Evolutionary conservation across 2,113 vertebrate species (phyloP), one percentile per base, ranked within the genome.

Genomic region (Ardeotis arabs): DNA sequence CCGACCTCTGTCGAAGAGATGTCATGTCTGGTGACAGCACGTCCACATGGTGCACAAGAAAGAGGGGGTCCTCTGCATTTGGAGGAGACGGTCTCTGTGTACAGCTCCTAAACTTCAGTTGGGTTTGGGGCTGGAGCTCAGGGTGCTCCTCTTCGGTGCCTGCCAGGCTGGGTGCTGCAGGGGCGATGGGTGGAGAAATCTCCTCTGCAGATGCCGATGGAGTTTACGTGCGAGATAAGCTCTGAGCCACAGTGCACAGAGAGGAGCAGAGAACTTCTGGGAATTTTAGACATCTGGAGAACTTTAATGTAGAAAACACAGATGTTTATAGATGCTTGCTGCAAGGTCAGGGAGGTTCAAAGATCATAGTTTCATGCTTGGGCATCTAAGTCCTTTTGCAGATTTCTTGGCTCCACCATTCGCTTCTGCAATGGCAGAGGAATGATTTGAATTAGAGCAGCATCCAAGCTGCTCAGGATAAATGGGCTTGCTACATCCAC

Each of bases 261-360:
- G 82, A 83, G 39, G 7, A 72, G 64, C 70, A 67, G 80, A 47
- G 52, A 87, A 58, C 66, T 91, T 68, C 84, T 84, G 93, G 89
- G 81, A 94, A 94, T 78, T 94, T 68, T 39, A 82, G 66, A 84
- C 91, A 84, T 93, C 84, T 93, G 91, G 81, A 93, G 62, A 95
- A 53, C 91, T 84, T 79, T 87, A 82, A 79, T 62, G 81, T 45
- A 89, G 89, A 89, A 91, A 95, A 79, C 84, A 90, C 83, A 93
- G 89, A 88, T 89, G 88, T 87, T 93, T 93, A 45, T 24, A 60
- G 87, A 93, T 56, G 66, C 41, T 89, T 93, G 56, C 66, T 95
- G 74, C 55, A 94, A 81, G 64, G 84, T 87, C 93, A 91, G 45
- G 45, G 62, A 79, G 81, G 74, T 69, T 53, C 2, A 58, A 90